Base-by-base conservation (phyloP, 2,113 vertebrate genomes). In the Peromyscus maniculatus region DNA sequence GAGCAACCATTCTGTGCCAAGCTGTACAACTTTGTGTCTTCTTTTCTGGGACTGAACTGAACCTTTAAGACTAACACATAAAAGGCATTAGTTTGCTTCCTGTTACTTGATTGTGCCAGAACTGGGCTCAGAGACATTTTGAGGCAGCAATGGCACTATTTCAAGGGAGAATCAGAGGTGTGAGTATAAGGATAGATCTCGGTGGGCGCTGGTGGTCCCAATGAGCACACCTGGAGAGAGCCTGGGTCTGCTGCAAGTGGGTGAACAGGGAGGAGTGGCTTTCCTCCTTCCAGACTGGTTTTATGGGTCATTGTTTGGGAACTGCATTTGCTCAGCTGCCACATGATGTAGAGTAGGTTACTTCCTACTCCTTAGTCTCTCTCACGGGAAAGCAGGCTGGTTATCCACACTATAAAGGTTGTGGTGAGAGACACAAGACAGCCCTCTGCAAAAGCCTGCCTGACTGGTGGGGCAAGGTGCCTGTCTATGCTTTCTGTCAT, bases 81-180 rank as follows among this genome's bases (percentile, higher is more conserved):
- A 78, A 52, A 90, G 62, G 39, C 52, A 28, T 93, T n/a, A 64
- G 57, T 95, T 95, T 89, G 13, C 16, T 71, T 91, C 8, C 88
- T 39, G 11, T 67, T 78, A 86, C 31, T 75, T 74, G 22, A 39
- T 62, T 52, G 17, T 77, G 67, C n/a, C 43, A 46, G n/a, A 62
- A 69, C 11, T 84, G 24, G 49, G 13, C 17, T 55, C 57, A 90
- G 86, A 80, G 88, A 52, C 75, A 21, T 21, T 17, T 82, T 22
- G 33, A 89, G 64, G 33, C 31, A 4, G 8, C 82, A 31, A 91
- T 11, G 8, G 46, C 5, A 12, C 78, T 72, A 66, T 19, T 36
- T 69, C 88, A 83, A 43, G 17, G n/a, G 26, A n/a, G n/a, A 92
- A 9, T 22, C 19, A 43, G 71, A 9, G 26, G 21, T 88, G 13